A percentile compares a stretch with the other conserved stretches of the same genome.
Conservation (phyloP, 37 sponge, comb jelly and placozoan genomes). For the Halisarca cf. caerulea region DNA sequence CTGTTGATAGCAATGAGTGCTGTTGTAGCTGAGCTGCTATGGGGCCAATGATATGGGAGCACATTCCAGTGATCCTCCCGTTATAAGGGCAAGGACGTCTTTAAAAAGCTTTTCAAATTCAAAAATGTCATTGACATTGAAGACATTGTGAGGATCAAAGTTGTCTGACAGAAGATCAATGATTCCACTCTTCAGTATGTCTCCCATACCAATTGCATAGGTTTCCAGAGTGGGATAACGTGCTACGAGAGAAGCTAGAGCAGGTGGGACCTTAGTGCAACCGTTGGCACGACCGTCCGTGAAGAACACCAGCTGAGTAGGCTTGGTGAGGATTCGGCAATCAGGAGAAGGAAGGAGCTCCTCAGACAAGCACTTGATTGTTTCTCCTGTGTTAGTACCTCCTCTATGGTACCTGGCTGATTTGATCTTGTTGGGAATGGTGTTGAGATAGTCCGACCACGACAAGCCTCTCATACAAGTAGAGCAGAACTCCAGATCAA, state of each 20-base stretch:
- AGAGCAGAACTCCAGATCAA: slow-evolving; percentile 16
- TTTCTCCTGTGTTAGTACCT: background rate
- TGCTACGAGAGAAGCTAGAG: background rate
- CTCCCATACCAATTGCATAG: slow-evolving; percentile 16
- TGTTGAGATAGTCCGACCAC: background rate
- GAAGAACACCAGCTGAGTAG: slow-evolving; percentile 26
- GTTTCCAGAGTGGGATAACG: slow-evolving; percentile 14
- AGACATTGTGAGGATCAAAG: background rate
- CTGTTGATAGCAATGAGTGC: no score
- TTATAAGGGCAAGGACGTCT: background rate
- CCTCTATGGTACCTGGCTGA: background rate
- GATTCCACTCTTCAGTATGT: background rate
- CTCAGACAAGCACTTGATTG: slow-evolving; percentile 22
- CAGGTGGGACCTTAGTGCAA: background rate
- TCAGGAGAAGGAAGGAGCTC: slow-evolving; percentile 27
- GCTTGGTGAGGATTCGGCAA: background rate
- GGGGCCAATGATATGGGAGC: no score
- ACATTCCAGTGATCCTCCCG: background rate
- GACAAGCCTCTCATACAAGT: background rate
- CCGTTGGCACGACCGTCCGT: slow-evolving; percentile 4
- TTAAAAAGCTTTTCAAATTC: background rate
- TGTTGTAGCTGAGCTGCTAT: no score
- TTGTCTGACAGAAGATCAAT: background rate
- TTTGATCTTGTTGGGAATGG: background rate
- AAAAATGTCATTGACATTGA: background rate